Percentiles rank a stretch among this genome's conserved stretches.
phyloP scores from a whole-genome alignment of 1,140 invertebrate species.

The Drosophila biarmipes region DNA sequence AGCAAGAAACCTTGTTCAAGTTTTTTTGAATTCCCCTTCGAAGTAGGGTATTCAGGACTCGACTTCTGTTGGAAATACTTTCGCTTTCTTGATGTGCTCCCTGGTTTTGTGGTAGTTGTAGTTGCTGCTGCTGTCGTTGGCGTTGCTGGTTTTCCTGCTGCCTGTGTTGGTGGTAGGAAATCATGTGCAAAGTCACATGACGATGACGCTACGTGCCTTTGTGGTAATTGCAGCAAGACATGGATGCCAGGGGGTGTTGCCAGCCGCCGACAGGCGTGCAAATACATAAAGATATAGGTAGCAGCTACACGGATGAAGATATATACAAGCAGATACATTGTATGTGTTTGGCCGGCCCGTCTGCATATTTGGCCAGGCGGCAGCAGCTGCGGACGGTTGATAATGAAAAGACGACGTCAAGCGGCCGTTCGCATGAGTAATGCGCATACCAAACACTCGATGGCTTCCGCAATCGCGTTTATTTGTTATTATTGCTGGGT shows the following conservation, averaged over 20 bases:
- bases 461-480: slow-evolving; percentile 56
- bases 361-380: slow-evolving; percentile 53
- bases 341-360: slow-evolving; percentile 1
- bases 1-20: too few species aligned
- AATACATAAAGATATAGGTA: slow-evolving; percentile 5
- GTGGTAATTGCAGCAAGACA: slow-evolving; percentile 73
- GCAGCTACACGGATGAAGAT: not conserved
- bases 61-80: slow-evolving; percentile 6
- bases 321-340: not conserved
- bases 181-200: slow-evolving; percentile 81
- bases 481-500: slow-evolving; percentile 21
- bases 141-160: slow-evolving; percentile 18
- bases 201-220: slow-evolving; percentile 68
- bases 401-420: slow-evolving; percentile 70
- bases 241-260: slow-evolving; percentile 50
- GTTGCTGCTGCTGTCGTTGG: slow-evolving; percentile 38
- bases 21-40: too few species aligned
- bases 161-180: slow-evolving; percentile 75
- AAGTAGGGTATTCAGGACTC: slow-evolving; percentile 21
- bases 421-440: slow-evolving; percentile 53
- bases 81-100: slow-evolving; percentile 50
- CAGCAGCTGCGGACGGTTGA: slow-evolving; percentile 41
- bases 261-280: slow-evolving; percentile 3
- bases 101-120: slow-evolving; percentile 15
- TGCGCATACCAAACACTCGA: slow-evolving; percentile 54